Conservation (phyloP, 2,888 invertebrate species). For the Brenthis daphne region DNA sequence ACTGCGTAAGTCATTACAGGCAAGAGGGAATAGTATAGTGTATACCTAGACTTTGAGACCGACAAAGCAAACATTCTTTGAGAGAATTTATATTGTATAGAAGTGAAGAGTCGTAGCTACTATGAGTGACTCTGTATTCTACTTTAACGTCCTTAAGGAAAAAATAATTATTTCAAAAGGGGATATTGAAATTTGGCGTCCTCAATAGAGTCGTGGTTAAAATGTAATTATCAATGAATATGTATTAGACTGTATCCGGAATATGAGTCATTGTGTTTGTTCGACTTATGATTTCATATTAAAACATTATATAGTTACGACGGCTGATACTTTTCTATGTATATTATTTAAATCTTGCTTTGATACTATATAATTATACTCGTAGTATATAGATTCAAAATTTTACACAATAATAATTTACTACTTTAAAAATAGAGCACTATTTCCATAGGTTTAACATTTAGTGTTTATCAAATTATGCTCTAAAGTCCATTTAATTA, state of each 20-base stretch:
- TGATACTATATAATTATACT: background rate
- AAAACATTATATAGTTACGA: background rate
- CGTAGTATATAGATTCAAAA: too few species aligned
- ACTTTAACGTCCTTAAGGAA: conserved; percentile 13
- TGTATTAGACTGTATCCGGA: conserved; percentile 53
- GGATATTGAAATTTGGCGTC: conserved; percentile 17
- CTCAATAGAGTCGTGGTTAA: conserved; percentile 25
- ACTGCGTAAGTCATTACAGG: too few species aligned
- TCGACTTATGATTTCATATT: conserved; percentile 1
- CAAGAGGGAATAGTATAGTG: too few species aligned
- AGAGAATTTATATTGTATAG: too few species aligned
- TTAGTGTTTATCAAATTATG: too few species aligned
- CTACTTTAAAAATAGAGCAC: too few species aligned
- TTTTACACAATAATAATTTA: too few species aligned
- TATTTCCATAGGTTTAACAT: too few species aligned
- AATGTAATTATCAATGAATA: conserved; percentile 35
- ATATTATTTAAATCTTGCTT: background rate
- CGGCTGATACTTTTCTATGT: background rate
- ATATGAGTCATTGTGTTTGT: conserved; percentile 43
- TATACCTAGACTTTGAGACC: too few species aligned
- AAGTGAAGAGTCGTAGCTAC: background rate
- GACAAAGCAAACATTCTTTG: too few species aligned
- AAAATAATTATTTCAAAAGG: conserved; percentile 19
- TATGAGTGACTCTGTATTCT: background rate
- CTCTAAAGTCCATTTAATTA: background rate